Base-by-base conservation (phyloP, 2,888 invertebrate species). In the Nephrotoma appendiculata region DNA sequence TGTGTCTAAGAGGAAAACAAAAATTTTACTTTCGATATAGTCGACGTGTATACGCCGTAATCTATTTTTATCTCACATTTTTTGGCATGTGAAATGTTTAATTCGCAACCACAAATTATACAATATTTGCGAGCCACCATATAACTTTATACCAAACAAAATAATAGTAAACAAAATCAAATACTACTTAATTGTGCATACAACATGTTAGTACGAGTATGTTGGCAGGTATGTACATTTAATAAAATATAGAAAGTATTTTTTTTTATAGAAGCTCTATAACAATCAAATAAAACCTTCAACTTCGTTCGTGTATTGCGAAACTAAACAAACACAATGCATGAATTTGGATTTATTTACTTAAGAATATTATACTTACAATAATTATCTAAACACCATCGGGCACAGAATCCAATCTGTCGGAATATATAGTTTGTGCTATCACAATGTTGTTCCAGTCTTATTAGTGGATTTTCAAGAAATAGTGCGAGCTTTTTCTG, bases 401-500 rank as follows among this genome's bases (percentile, higher is more conserved):
- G 95, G 42, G 98, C 96, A 91, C 97, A 98, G 91, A 98, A 98
- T 52, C 97, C 98, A 87, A 98, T 96, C 92, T 98, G 97, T 87
- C 96, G 93, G 92, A 95, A 94, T 85, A 94, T 92, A 89, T 93
- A 95, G 90, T 96, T 94, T 0, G 91, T 91, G 87, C 94, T 93
- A 86, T 93, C 91, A 15, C 94, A 92, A 92, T 94, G 93, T 86
- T 92, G 91, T 91, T 98, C 98, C 88, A 98, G 91, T 48, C 91
- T 91, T 87, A 95, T 89, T 86, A 98, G 92, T 0, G 96, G 96
- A 91, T 96, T 95, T 45, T 93, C 92, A 2, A 92, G 90, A 88
- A 93, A 93, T 86, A 91, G 90, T 88, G 94, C 92, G 87, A 98
- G 92, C 87, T 94, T 92, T 89, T 93, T 93, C 89, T 89, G 86